Percentiles rank a stretch among this genome's conserved stretches.
Evolutionary conservation across 2,113 vertebrate genomes (phyloP).

Genomic region (Catharus minimus): DNA sequence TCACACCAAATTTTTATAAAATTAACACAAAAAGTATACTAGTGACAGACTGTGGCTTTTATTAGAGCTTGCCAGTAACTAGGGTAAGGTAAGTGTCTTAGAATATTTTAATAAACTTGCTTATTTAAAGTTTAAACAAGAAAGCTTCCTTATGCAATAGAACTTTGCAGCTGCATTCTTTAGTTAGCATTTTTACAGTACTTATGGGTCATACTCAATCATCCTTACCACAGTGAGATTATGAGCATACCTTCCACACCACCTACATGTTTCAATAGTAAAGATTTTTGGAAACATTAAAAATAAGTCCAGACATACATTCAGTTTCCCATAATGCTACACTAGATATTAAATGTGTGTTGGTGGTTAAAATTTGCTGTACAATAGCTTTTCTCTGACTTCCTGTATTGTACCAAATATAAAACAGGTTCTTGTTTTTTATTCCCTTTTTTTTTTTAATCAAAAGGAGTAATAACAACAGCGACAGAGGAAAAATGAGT

Average conservation of each 20-base stretch:
- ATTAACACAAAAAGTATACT: constrained; percentile 51
- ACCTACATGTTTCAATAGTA: constrained; percentile 61
- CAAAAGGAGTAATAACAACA: constrained; percentile 46
- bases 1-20: constrained; percentile 80
- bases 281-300: constrained; percentile 66
- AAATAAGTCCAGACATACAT: constrained; percentile 52
- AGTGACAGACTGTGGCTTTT: constrained; percentile 75
- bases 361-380: constrained; percentile 69
- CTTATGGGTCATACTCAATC: constrained; percentile 44
- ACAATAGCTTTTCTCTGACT: constrained; percentile 64
- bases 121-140: constrained; percentile 74
- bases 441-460: not conserved
- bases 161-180: constrained; percentile 70
- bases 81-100: constrained; percentile 78
- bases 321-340: constrained; percentile 63
- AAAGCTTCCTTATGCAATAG: constrained; percentile 77
- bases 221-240: constrained; percentile 69
- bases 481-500: constrained; percentile 21
- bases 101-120: constrained; percentile 76
- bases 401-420: constrained; percentile 54
- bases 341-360: constrained; percentile 73
- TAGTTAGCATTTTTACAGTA: constrained; percentile 66
- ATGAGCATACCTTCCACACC: constrained; percentile 60
- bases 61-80: constrained; percentile 66
- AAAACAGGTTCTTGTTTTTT: not conserved